Base-by-base conservation (phyloP, 2,888 invertebrate genomes). In the Tetranychus piercei region DNA sequence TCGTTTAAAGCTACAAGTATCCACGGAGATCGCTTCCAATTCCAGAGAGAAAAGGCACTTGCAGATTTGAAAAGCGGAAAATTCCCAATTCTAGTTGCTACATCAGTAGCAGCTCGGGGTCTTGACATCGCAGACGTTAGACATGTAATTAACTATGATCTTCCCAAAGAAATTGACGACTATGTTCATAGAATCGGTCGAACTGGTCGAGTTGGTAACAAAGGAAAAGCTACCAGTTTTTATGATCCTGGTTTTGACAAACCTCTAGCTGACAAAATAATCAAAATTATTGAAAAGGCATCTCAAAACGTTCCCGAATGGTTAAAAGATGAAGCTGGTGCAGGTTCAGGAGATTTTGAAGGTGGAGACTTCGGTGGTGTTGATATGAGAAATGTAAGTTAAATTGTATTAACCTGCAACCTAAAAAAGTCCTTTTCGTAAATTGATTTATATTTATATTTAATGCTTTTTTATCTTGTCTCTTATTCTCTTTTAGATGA, bases 31-130 rank as follows among this genome's bases (percentile, higher is more conserved):
- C 84, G 90, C 8, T 81, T 86, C 0, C 90, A 91, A 80, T 81
- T 86, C 67, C 88, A 90, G 81, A 83, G 91, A n/a, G 90, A 90
- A 80, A 83, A 86, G 77, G 89, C 89, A 0, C 80, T 91, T n/a
- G 73, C 80, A 0, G 91, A 93, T 81, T 96, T 99, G 82, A 90
- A 89, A 81, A 84, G 82, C 20, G 92, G 92, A 0, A 84, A 82
- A 18, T 88, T 89, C 81, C 87, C 87, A 72, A 88, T 96, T 65
- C 84, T 99, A 1, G 92, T 99, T 1, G 96, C 96, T 0, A 97
- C 97, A 0, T 91, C 92, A 0, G 95, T 97, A 0, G 94, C 94
- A 0, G 92, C 95, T 0, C 85, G 97, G 75, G 97, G 97, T 34
- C 18, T 96, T 1, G 90, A 95, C 81, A 94, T 95, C 44, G 88